Evolutionary conservation across 1,140 invertebrate genomes (phyloP), one percentile per base, ranked within the genome.

Genomic region (Battus philenor): DNA sequence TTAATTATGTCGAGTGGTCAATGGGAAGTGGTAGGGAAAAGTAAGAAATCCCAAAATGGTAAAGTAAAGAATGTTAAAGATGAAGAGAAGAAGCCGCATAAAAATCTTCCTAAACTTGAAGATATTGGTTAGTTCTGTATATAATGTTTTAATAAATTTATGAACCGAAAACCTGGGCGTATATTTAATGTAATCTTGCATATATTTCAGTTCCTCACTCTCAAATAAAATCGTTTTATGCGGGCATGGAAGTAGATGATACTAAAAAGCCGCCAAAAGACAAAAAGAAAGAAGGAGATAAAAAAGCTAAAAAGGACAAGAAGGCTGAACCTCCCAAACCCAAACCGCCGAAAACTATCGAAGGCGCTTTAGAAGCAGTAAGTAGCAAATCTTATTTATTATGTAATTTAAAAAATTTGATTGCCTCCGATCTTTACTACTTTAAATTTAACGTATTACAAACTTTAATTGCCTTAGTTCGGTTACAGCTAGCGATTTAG

Each of bases 11-110:
- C 89, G 43, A 78, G 65, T 20, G 90, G 90, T 50, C 90, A 92
- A 68, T 94, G 93, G 93, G 92, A 93, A 91, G 88, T 93, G 59
- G 93, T 94, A 47, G 89, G 89, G 26, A 93, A 91, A 66, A 91
- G 85, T 43, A 91, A 92, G 54, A 93, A 92, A 53, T 89, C 91
- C 29, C 90, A 90, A 58, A 88, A 86, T 67, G 82, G 80, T n/a
- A 86, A 87, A 59, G 88, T 90, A 65, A 86, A 90, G 45, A 86
- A 86, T 41, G 80, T 83, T 34, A 87, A 87, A 34, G 89, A 90
- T 33, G 88, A 90, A 36, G 89, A 90, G 45, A 90, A 90, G 70
- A 85, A 86, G 49, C 39, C 70, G 11, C 53, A 47, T 17, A 81
- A 81, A 70, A 85, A 75, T 65, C 73, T 74, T 8, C 62, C 74